A percentile compares a stretch with the other conserved stretches of the same genome.
Conservation (phyloP, 23 tunicate genomes). For the Diplosoma virens region DNA sequence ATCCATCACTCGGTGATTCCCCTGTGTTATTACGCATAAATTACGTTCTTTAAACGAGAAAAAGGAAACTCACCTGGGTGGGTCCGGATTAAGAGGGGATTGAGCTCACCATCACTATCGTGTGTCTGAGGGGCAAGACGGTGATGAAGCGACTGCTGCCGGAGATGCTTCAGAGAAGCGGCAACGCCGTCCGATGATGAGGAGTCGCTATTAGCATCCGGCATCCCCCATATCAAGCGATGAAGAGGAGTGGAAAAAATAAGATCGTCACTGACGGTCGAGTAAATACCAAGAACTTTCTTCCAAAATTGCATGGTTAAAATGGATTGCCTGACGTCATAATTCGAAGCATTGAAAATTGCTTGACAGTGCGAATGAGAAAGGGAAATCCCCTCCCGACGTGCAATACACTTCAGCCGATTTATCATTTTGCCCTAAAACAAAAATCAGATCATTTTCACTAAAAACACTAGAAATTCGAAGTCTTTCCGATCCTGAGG, state of each 20-base stretch:
- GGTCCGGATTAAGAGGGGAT: neutral
- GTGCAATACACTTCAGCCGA: neutral
- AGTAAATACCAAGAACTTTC: neutral
- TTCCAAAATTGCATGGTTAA: slow-evolving; percentile 11
- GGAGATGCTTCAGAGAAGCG: slow-evolving; percentile 3
- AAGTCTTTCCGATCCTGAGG: too few species aligned
- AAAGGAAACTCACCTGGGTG: neutral
- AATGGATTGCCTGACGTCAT: slow-evolving; percentile 9
- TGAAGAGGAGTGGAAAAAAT: too few species aligned
- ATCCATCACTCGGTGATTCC: neutral
- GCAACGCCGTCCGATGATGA: neutral
- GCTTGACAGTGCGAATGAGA: neutral
- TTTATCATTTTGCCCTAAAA: neutral
- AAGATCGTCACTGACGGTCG: too few species aligned
- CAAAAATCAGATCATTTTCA: too few species aligned
- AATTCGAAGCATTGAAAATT: neutral
- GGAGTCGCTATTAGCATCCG: neutral
- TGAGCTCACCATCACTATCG: neutral
- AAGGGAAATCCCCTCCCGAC: neutral
- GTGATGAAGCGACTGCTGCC: too few species aligned
- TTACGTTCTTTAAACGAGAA: too few species aligned
- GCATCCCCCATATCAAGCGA: neutral
- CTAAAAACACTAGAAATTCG: too few species aligned
- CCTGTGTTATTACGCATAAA: too few species aligned
- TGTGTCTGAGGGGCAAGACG: neutral